Base-by-base conservation (phyloP, 2,113 vertebrate genomes). In the Microtus oregoni region DNA sequence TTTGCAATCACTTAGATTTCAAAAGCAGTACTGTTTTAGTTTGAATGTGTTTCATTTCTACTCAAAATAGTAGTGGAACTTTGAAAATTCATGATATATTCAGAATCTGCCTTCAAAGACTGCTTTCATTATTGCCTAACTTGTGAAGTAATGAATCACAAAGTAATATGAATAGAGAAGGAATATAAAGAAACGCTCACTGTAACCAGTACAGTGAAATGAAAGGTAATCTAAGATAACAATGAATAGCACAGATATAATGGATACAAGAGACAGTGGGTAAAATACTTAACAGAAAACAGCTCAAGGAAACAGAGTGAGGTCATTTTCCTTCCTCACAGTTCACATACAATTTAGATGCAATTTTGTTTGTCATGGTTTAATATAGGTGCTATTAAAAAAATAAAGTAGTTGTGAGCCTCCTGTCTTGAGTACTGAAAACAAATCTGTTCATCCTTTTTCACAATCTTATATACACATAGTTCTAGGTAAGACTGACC, bases 21-120 rank as follows among this genome's bases (percentile, higher is more conserved):
- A 67, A 86, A 76, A 95, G 95, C 17, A 68, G 41, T 35, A 1
- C 0, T 72, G 52, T 61, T 32, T 30, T 81, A 50, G 9, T 38
- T 50, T 93, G 35, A 81, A 89, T 65, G 38, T 68, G 28, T 35
- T 93, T 90, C 6, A 58, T 14, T 55, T 93, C 90, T 94, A 87
- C 32, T 44, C 89, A 97, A 81, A 52, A 1, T 44, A 5, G 15
- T 52, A 79, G 89, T 91, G 11, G 3, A 89, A 5, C 17, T 82
- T 82, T 81, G 52, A 58, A 58, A 26, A 12, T 26, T n/a, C 20
- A 81, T 81, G 20, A 61, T 38, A 6, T 82, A 3, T n/a, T 81
- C 22, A n/a, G 19, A 61, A 58, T 58, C 19, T 81, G 19, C 13
- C 81, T 83, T 68, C 90, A 82, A 55, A 78, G 92, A 32, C 89